Percentiles rank a stretch among this genome's conserved stretches.
phyloP scores from a whole-genome alignment of 2,113 vertebrate species.

The Lynx canadensis region DNA sequence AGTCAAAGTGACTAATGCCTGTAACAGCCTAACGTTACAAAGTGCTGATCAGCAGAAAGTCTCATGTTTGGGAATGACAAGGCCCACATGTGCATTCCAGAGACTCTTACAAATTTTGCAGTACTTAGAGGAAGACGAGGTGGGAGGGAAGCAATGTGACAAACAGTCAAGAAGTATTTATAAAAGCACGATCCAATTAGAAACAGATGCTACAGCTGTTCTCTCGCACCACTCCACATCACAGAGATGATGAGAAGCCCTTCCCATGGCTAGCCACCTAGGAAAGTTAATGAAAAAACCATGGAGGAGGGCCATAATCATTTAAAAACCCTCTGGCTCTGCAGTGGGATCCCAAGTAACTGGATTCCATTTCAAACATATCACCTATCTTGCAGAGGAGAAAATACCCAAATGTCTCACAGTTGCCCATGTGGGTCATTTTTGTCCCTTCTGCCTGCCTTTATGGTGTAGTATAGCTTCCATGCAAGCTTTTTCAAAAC shows the following conservation, averaged over 20 bases:
- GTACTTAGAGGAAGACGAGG: neutral
- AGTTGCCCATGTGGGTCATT: neutral
- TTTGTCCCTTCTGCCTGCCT: neutral
- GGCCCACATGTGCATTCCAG: constrained; percentile 87
- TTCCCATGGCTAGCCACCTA: constrained; percentile 25
- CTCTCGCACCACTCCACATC: neutral
- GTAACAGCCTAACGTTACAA: constrained; percentile 75
- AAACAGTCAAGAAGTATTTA: constrained; percentile 77
- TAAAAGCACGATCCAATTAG: constrained; percentile 66
- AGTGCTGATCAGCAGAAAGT: constrained; percentile 79
- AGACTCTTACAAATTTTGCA: constrained; percentile 68
- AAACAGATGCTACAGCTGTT: constrained; percentile 81
- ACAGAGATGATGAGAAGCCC: neutral
- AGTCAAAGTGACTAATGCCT: constrained; percentile 75
- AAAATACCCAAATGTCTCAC: neutral
- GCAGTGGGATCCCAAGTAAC: neutral
- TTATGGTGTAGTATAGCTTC: neutral
- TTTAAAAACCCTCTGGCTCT: neutral
- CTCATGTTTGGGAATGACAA: constrained; percentile 74
- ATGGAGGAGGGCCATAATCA: neutral
- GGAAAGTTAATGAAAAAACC: neutral
- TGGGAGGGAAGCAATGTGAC: constrained; percentile 60
- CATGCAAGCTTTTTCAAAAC: neutral
- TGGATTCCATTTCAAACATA: fast-evolving
- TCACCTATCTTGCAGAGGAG: fast-evolving